Evolutionary conservation across 2,888 invertebrate species (phyloP).

Genomic region (Lottia gigantea): DNA sequence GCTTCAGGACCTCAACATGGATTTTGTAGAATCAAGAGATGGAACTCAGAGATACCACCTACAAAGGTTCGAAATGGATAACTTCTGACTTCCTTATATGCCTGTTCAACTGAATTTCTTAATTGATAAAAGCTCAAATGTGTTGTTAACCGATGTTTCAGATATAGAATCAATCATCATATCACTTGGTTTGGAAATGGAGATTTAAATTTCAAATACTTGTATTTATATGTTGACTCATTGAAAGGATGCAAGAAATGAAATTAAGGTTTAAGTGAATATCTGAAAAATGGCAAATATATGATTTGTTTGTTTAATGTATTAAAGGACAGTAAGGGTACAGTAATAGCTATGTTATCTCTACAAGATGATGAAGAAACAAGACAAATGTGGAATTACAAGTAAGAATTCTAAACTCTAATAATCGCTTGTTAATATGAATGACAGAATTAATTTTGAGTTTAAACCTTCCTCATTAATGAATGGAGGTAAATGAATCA

Average conservation of each 20-base stretch:
- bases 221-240: too few species aligned
- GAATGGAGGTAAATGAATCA: too few species aligned
- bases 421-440: too few species aligned
- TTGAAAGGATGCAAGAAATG: too few species aligned
- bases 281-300: too few species aligned
- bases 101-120: neutral
- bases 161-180: neutral
- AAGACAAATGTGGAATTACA: constrained; percentile 91
- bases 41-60: constrained; percentile 90
- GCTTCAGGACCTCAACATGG: constrained; percentile 95
- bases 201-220: too few species aligned
- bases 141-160: too few species aligned
- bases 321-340: constrained; percentile 36
- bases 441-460: too few species aligned
- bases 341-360: constrained; percentile 91
- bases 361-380: constrained; percentile 94
- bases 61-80: constrained; percentile 72
- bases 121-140: neutral
- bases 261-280: too few species aligned
- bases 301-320: too few species aligned
- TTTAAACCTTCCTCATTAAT: too few species aligned
- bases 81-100: neutral
- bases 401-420: constrained; percentile 64
- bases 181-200: too few species aligned
- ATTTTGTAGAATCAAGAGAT: constrained; percentile 91